Evolutionary conservation across 2,888 invertebrate genomes (phyloP).

Genomic region (Dastarcus helophoroides): DNA sequence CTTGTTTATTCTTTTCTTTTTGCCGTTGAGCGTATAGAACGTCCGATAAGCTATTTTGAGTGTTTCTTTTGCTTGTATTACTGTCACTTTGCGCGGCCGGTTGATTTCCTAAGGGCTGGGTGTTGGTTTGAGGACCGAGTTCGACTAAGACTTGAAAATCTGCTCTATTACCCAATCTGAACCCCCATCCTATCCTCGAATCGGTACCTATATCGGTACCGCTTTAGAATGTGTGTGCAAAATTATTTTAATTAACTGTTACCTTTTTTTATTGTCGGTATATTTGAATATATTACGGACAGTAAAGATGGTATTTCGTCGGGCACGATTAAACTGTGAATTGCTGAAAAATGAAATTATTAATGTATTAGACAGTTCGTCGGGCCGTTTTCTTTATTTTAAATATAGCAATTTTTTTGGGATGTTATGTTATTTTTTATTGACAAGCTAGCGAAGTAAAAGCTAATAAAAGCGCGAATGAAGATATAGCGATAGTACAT

Average conservation of each 20-base stretch:
- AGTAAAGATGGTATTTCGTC: slow-evolving; percentile 69
- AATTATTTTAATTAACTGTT: slow-evolving; percentile 18
- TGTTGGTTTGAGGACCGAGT: slow-evolving; percentile 67
- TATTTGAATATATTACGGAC: slow-evolving; percentile 71
- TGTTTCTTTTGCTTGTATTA: slow-evolving; percentile 38
- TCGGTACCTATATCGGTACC: slow-evolving; percentile 53
- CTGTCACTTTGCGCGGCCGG: too few relatives aligned
- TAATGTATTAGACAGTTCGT: background rate
- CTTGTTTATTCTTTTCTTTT: slow-evolving; percentile 38
- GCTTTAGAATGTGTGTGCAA: slow-evolving; percentile 11
- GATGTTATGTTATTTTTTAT: too few relatives aligned
- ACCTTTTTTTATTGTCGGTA: slow-evolving; percentile 80
- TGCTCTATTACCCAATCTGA: slow-evolving; percentile 68
- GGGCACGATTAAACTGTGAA: slow-evolving; percentile 56
- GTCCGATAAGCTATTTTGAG: slow-evolving; percentile 29
- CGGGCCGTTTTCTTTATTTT: too few relatives aligned
- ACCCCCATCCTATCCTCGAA: slow-evolving; percentile 67
- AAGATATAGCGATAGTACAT: too few relatives aligned
- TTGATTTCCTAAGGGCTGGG: slow-evolving; percentile 50
- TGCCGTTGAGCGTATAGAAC: slow-evolving; percentile 33
- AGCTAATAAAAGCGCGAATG: too few relatives aligned
- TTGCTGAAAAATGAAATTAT: slow-evolving; percentile 37
- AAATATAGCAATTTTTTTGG: too few relatives aligned
- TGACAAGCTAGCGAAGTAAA: too few relatives aligned
- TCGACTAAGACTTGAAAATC: slow-evolving; percentile 69